Percentiles rank a stretch among this genome's conserved stretches.
Evolutionary conservation across 2,888 invertebrate species (phyloP).

Genomic region (Erpobdella octoculata): DNA sequence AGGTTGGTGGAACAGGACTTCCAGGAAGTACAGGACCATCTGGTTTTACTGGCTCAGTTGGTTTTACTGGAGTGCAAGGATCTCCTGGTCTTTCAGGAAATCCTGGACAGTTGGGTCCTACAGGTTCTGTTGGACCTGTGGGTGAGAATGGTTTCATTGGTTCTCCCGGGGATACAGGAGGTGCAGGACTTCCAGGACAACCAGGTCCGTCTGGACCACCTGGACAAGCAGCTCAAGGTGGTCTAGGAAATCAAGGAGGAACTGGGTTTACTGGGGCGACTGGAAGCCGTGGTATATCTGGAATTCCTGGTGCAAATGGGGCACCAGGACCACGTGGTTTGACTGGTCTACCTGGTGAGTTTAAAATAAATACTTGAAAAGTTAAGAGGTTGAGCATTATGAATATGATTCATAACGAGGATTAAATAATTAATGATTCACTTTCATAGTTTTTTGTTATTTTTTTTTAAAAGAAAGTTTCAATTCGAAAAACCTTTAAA

Average conservation of each 20-base stretch:
- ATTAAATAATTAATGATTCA: too few species aligned
- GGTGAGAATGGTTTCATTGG: not conserved
- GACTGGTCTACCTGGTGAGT: slow-evolving; percentile 18
- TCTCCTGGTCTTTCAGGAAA: slow-evolving; percentile 4
- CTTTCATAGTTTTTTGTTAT: too few species aligned
- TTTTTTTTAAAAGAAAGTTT: too few species aligned
- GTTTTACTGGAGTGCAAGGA: slow-evolving; percentile 18
- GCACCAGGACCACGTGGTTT: slow-evolving; percentile 38
- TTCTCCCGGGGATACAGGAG: slow-evolving; percentile 13
- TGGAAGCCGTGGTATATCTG: slow-evolving; percentile 12
- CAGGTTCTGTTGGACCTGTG: slow-evolving; percentile 22
- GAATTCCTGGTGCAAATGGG: not conserved
- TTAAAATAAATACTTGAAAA: too few species aligned
- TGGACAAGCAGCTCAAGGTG: not conserved
- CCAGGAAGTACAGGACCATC: slow-evolving; percentile 6
- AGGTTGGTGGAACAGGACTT: not conserved
- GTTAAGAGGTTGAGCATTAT: too few species aligned
- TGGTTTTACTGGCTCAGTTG: slow-evolving; percentile 17
- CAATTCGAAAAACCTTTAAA: too few species aligned
- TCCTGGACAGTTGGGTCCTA: slow-evolving; percentile 32
- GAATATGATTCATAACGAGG: too few species aligned
- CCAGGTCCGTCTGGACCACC: not conserved
- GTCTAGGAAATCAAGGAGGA: not conserved
- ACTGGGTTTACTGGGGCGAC: slow-evolving; percentile 25
- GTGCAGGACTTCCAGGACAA: not conserved